phyloP scores from a whole-genome alignment of 2,797 vertebrate species.

The Pteronotus mesoamericanus region DNA sequence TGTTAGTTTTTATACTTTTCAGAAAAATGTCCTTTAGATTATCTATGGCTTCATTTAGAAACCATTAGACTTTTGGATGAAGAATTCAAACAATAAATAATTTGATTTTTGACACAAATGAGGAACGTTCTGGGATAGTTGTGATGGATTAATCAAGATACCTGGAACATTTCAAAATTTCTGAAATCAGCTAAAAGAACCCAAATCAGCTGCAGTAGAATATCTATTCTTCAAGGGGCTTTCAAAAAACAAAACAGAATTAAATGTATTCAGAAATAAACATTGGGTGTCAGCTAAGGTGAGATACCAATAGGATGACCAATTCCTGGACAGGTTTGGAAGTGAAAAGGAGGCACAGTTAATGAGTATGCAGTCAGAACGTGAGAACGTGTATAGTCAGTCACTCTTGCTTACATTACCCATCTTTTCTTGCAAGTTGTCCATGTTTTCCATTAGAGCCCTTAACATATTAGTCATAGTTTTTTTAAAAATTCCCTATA shows the following conservation, averaged over 20 bases:
- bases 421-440: not conserved
- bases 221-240: not conserved
- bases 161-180: not conserved
- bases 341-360: not conserved
- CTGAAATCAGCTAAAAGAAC: not conserved
- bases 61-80: not conserved
- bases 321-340: not conserved
- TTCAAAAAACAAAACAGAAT: not conserved
- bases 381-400: not conserved
- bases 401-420: not conserved
- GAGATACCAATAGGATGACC: not conserved
- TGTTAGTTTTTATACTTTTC: not conserved
- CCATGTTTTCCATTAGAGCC: not conserved
- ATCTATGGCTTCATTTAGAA: not conserved
- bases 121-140: not conserved
- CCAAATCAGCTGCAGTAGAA: not conserved
- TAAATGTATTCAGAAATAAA: not conserved
- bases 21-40: not conserved
- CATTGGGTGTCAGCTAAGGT: not conserved
- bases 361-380: not conserved
- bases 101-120: conserved; percentile 16
- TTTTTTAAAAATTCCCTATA: not conserved
- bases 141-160: not conserved
- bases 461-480: not conserved
- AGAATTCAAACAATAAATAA: not conserved